These are phyloP conservation scores for Toxostoma redivivum DNA, from an alignment of 2,113 vertebrate genomes.

Conservation along the genomic window DNA sequence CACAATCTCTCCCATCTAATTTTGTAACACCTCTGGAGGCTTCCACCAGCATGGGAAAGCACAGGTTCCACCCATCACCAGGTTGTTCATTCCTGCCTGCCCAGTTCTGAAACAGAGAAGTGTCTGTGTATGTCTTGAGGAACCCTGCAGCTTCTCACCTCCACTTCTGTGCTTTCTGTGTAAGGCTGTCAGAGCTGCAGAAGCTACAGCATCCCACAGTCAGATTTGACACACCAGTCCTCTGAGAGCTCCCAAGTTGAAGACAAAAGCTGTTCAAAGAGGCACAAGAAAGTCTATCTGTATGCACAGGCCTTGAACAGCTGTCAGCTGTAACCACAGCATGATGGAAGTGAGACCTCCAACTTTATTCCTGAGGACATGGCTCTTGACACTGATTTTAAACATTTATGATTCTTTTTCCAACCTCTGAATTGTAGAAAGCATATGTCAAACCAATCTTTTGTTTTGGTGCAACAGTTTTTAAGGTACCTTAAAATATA, in stretches of 20 bases:
- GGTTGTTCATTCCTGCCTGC: not conserved
- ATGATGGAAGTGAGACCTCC: not conserved
- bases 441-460: not conserved
- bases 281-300: not conserved
- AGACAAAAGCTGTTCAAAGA: not conserved
- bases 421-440: not conserved
- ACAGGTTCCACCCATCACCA: not conserved
- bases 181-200: not conserved
- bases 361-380: not conserved
- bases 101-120: not conserved
- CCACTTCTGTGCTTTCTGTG: rapidly evolving
- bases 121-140: not conserved
- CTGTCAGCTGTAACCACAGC: not conserved
- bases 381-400: not conserved
- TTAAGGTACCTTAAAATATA: not conserved
- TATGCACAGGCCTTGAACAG: not conserved
- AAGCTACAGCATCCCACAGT: not conserved
- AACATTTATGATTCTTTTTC: not conserved
- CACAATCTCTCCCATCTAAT: not conserved
- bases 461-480: not conserved
- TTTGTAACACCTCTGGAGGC: not conserved
- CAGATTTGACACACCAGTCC: not conserved
- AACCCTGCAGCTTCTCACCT: not conserved
- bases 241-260: not conserved
- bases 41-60: not conserved